A percentile compares a stretch with the other conserved stretches of the same genome.
Conservation (phyloP, 1,140 invertebrate species). For the Maniola jurtina region DNA sequence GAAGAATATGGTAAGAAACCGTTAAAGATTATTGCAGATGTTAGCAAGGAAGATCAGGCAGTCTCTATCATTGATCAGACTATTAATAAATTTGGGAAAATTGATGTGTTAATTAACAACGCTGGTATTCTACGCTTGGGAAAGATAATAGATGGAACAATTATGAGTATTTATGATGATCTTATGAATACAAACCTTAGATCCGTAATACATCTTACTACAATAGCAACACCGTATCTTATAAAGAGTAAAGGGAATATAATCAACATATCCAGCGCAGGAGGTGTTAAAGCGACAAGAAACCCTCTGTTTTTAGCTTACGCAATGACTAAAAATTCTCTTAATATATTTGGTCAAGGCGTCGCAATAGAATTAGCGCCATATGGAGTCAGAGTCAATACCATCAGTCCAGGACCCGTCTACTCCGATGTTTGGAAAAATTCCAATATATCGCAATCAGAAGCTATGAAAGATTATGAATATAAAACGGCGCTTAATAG, state of each 20-base stretch:
- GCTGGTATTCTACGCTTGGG: not conserved
- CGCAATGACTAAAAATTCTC: not conserved
- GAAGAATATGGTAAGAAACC: not conserved
- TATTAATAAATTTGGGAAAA: not conserved
- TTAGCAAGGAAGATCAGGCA: not conserved
- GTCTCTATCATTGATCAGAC: not conserved
- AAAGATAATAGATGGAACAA: not conserved
- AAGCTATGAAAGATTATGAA: not conserved
- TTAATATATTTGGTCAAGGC: not conserved
- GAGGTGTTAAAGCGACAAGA: not conserved
- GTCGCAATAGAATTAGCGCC: not conserved
- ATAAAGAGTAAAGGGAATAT: not conserved
- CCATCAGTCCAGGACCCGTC: not conserved
- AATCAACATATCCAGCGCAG: not conserved
- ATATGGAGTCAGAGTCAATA: not conserved
- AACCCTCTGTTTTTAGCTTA: not conserved
- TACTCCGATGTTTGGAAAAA: not conserved
- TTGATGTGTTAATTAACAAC: not conserved
- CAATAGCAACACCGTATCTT: not conserved
- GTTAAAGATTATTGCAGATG: not conserved
- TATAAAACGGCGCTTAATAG: not conserved
- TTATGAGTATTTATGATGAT: not conserved
- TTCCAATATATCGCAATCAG: not conserved
- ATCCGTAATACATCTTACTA: not conserved
- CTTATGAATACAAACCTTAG: not conserved